These are phyloP conservation scores for Tetramorium parvispinum DNA, from an alignment of 1,140 invertebrate genomes.

Conservation along the genomic window DNA sequence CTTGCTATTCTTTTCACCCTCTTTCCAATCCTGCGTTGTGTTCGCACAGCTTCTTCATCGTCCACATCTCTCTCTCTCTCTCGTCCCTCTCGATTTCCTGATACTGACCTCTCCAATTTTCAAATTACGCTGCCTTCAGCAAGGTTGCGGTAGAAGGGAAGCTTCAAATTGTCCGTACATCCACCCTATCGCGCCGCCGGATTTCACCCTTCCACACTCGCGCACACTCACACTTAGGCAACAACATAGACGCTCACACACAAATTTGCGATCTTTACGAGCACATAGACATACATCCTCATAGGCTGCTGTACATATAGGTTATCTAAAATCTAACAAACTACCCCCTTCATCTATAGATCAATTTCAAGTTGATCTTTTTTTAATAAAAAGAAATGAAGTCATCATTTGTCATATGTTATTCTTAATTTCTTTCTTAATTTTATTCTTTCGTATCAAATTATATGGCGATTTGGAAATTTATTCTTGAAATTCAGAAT, in stretches of 20 bases:
- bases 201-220: constrained; percentile 2
- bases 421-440: no score
- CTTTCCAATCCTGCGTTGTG: constrained; percentile 12
- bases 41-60: constrained; percentile 22
- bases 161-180: constrained; percentile 43
- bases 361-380: neutral
- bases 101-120: constrained; percentile 80
- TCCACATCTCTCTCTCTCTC: constrained; percentile 29
- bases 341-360: neutral
- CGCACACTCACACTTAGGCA: neutral
- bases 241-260: neutral
- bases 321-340: neutral
- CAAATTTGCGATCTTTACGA: constrained; percentile 28
- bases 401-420: neutral
- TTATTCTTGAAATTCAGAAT: neutral
- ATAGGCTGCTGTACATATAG: neutral
- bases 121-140: constrained; percentile 72
- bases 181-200: constrained; percentile 10
- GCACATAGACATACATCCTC: neutral
- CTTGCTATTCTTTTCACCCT: constrained; percentile 36
- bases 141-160: constrained; percentile 46
- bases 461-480: neutral
- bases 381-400: neutral
- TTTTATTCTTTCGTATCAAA: neutral
- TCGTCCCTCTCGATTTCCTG: constrained; percentile 66